Conservation (phyloP, 2,797 vertebrate genomes). For the Siniperca undulata region DNA sequence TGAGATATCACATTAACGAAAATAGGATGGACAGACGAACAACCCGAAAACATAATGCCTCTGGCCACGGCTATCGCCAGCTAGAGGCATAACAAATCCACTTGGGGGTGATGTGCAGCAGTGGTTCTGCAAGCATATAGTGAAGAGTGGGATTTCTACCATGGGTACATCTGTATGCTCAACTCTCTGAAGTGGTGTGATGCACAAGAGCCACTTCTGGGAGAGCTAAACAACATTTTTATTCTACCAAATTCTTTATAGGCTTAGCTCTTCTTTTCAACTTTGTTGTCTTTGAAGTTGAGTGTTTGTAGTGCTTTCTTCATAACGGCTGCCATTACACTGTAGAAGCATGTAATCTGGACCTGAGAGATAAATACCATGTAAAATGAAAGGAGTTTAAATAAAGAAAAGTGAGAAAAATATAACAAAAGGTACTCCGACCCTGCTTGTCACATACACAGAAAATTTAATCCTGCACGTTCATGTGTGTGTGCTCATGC, state of each 20-base stretch:
- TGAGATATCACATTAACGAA: too few relatives aligned
- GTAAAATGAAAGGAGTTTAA: conserved; percentile 45
- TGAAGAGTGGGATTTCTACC: conserved; percentile 39
- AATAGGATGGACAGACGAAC: too few relatives aligned
- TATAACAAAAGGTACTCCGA: conserved; percentile 20
- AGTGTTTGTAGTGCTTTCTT: conserved; percentile 52
- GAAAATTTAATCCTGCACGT: conserved; percentile 2
- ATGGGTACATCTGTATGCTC: conserved; percentile 46
- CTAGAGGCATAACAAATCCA: conserved; percentile 15
- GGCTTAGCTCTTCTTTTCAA: conserved; percentile 67
- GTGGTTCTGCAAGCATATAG: conserved; percentile 30
- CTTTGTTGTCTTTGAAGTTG: conserved; percentile 69
- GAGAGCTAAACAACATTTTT: conserved; percentile 53
- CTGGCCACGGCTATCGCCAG: too few relatives aligned
- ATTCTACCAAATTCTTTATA: conserved; percentile 53
- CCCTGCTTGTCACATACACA: conserved; percentile 9
- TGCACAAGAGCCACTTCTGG: conserved; percentile 62
- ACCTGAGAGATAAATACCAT: conserved; percentile 60
- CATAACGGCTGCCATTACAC: conserved; percentile 55
- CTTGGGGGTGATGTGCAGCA: conserved; percentile 27
- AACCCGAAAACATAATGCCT: too few relatives aligned
- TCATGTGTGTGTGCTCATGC: neutral
- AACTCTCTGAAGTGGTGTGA: conserved; percentile 61
- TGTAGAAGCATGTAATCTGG: conserved; percentile 64
- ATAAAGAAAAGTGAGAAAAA: conserved; percentile 32